Base-by-base conservation (phyloP, 2,113 vertebrate species). In the Gambusia holbrooki region DNA sequence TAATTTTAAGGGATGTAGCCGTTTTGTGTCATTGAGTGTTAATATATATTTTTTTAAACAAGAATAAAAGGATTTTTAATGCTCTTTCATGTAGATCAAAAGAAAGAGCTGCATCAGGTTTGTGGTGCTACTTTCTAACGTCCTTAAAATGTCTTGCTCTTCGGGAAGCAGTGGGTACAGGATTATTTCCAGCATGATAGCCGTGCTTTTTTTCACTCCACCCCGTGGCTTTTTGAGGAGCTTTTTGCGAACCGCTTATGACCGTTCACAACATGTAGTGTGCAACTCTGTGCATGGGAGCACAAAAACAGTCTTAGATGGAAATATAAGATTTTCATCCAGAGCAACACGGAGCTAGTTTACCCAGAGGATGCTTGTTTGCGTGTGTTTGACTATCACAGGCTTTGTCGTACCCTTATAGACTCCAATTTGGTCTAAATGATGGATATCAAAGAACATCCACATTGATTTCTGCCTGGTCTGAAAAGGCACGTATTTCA, bases 381-480 rank as follows among this genome's bases (percentile, higher is more conserved):
- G 13, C 27, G 6, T 84, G 64, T 25, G 54, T 75, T 86, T 17
- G 8, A 48, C 62, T 68, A 77, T 80, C 77, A 62, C 35, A 69
- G 73, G 73, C 60, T 62, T 32, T 76, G 42, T 66, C 63, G 70
- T 35, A 63, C 66, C 66, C 54, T 76, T 77, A 79, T 58, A 77
- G 62, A 83, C 70, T 76, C 61, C 48, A 75, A 88, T 87, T 89
- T 70, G 71, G 73, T 84, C 80, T 42, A 86, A 90, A 84, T 89
- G 90, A 93, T 91, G 81, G 76, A 93, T 92, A 68, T 73, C 60
- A 80, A 68, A 74, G 72, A 84, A 87, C 79, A 88, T 86, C 40
- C 62, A 32, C 81, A 90, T 72, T 80, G 87, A 93, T 92, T 90
- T 88, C 68, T 84, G 83, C 86, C 83, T 27, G 54, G 73, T 82